Evolutionary conservation across 1,140 invertebrate genomes (phyloP).

Genomic region (Drosophila ercepeae): DNA sequence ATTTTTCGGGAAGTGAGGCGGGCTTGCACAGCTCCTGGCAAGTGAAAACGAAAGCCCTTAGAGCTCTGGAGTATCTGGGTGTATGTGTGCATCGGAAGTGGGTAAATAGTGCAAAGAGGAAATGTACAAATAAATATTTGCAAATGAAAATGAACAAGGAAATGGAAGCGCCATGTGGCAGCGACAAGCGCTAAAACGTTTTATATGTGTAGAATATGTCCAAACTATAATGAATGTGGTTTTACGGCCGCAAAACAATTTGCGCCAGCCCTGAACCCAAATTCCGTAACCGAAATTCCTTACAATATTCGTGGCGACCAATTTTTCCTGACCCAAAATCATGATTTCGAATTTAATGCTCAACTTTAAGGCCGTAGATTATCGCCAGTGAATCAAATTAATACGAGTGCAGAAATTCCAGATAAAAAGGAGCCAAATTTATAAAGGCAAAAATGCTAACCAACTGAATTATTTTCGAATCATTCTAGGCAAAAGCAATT

Average conservation of each 20-base stretch:
- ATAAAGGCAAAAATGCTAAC: slow-evolving; percentile 50
- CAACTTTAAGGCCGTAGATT: slow-evolving; percentile 39
- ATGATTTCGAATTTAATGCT: slow-evolving; percentile 21
- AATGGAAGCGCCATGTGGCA: slow-evolving; percentile 66
- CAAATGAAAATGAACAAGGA: slow-evolving; percentile 76
- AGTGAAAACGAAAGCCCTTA: slow-evolving; percentile 71
- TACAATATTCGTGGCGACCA: slow-evolving; percentile 4
- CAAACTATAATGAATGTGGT: slow-evolving; percentile 39
- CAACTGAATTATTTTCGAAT: slow-evolving; percentile 78
- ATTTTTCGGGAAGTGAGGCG: slow-evolving; percentile 15
- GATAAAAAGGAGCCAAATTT: slow-evolving; percentile 16
- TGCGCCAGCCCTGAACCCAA: slow-evolving; percentile 32
- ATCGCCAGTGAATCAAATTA: slow-evolving; percentile 66
- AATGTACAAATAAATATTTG: slow-evolving; percentile 79
- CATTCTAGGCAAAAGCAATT: slow-evolving; percentile 75
- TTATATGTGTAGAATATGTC: slow-evolving; percentile 42
- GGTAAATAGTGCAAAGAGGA: slow-evolving; percentile 68
- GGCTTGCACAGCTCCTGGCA: slow-evolving; percentile 46
- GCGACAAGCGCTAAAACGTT: slow-evolving; percentile 60
- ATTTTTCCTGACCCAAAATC: not conserved
- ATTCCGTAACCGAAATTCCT: slow-evolving; percentile 23
- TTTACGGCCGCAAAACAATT: slow-evolving; percentile 31
- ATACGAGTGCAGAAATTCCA: slow-evolving; percentile 43
- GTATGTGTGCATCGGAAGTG: slow-evolving; percentile 58
- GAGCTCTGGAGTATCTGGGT: slow-evolving; percentile 16